A percentile compares a stretch with the other conserved stretches of the same genome.
phyloP scores from a whole-genome alignment of 2,888 invertebrate genomes.

The Drosophila mayaguana region DNA sequence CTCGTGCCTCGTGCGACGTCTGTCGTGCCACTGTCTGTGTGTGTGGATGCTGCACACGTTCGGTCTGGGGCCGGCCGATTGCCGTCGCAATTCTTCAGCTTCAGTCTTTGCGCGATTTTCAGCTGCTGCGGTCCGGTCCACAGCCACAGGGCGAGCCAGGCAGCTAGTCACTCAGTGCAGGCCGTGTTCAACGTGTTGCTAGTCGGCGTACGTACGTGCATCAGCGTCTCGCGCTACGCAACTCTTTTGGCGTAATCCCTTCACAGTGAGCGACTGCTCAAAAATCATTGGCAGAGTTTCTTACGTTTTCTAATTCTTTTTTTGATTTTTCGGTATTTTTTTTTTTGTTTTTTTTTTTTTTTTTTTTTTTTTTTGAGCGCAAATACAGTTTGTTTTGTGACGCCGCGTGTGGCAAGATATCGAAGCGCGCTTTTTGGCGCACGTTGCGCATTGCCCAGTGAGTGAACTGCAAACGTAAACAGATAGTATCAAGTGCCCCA shows the following conservation, averaged over 20 bases:
- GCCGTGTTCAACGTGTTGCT: constrained; percentile 15
- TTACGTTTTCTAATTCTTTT: not conserved
- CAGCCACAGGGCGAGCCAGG: constrained; percentile 16
- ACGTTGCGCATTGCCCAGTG: constrained; percentile 31
- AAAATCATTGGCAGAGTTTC: constrained; percentile 4
- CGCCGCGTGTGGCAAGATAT: constrained; percentile 40
- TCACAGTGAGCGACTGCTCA: constrained; percentile 12
- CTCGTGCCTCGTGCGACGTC: not conserved
- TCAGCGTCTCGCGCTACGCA: constrained; percentile 7
- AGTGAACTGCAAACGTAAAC: constrained; percentile 40
- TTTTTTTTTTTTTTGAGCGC: constrained; percentile 9
- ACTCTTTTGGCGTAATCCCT: constrained; percentile 37
- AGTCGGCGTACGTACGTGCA: constrained; percentile 22
- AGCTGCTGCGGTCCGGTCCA: constrained; percentile 73
- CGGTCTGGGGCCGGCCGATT: constrained; percentile 14
- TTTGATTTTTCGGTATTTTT: constrained; percentile 1
- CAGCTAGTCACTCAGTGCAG: not conserved
- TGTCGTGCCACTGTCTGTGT: not conserved
- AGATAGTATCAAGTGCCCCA: constrained; percentile 23
- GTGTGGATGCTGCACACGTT: constrained; percentile 36
- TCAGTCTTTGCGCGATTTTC: constrained; percentile 84
- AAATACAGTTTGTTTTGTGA: constrained; percentile 7
- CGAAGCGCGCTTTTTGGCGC: constrained; percentile 55
- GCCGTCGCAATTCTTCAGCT: constrained; percentile 44
- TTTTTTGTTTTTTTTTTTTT: constrained; percentile 16